Percentiles rank a stretch among this genome's conserved stretches.
These are phyloP conservation scores for Macroramphosus scolopax DNA, from an alignment of 2,797 vertebrate species.

Conservation along the genomic window DNA sequence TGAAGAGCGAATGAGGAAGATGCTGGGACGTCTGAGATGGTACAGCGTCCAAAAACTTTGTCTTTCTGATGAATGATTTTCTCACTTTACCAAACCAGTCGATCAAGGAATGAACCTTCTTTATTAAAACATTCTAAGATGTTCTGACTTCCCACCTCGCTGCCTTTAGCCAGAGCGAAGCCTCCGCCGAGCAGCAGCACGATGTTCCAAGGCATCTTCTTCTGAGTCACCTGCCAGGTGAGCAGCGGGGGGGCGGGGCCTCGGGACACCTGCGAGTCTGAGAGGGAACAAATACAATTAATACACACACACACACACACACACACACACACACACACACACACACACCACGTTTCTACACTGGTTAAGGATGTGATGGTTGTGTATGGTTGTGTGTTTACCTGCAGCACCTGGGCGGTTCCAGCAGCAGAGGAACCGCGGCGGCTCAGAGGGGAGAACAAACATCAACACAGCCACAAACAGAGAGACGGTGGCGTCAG, in stretches of 20 bases:
- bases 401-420: constrained; percentile 75
- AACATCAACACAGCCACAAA: constrained; percentile 85
- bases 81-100: no score
- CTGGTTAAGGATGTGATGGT: neutral
- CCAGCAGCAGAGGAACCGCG: constrained; percentile 73
- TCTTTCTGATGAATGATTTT: no score
- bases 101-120: no score
- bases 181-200: constrained; percentile 95
- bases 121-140: no score
- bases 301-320: no score
- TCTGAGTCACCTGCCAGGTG: constrained; percentile 88
- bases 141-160: constrained; percentile 79
- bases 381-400: constrained; percentile 43
- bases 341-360: no score
- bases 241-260: constrained; percentile 78
- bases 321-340: no score
- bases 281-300: no score
- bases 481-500: constrained; percentile 85
- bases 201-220: constrained; percentile 92
- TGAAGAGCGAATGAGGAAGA: no score
- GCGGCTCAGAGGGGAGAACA: constrained; percentile 84
- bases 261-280: no score
- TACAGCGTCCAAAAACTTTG: no score
- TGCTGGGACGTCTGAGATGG: no score
- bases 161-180: constrained; percentile 93